Conservation (phyloP, 2,113 vertebrate genomes). For the Gulo gulo region DNA sequence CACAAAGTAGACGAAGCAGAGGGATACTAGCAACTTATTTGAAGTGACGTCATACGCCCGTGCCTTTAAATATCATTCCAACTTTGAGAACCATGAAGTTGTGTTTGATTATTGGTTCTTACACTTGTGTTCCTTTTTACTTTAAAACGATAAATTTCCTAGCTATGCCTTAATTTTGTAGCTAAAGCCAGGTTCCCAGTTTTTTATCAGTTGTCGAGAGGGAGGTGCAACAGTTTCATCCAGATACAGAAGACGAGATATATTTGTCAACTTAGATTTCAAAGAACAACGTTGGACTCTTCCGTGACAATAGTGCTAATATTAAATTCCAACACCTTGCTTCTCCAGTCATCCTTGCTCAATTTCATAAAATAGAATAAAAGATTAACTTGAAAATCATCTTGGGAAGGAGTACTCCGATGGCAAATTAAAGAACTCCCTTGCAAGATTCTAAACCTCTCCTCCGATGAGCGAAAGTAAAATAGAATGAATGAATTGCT, state of each 20-base stretch:
- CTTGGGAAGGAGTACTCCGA: not conserved
- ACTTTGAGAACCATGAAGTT: not conserved
- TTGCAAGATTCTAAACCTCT: not conserved
- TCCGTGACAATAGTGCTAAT: not conserved
- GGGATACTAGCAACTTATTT: slow-evolving; percentile 41
- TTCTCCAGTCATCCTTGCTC: not conserved
- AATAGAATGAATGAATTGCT: not conserved
- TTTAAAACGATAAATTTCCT: not conserved
- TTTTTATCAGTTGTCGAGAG: not conserved
- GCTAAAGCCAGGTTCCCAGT: not conserved
- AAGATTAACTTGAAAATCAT: slow-evolving; percentile 9
- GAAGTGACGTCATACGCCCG: not conserved
- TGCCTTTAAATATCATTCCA: not conserved
- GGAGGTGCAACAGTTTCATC: not conserved
- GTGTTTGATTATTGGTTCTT: not conserved
- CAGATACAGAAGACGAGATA: not conserved
- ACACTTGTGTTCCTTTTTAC: not conserved
- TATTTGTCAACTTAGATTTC: not conserved
- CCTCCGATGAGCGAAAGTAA: not conserved
- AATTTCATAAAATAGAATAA: not conserved
- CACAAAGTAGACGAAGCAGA: slow-evolving; percentile 1
- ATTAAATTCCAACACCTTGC: not conserved
- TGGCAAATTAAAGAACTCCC: not conserved
- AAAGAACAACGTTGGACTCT: not conserved
- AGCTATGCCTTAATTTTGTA: not conserved